phyloP scores from a whole-genome alignment of 30 jellyfish, hydroid and myxozoan species.

The Aurelia aurita complex sp. Pacific region DNA sequence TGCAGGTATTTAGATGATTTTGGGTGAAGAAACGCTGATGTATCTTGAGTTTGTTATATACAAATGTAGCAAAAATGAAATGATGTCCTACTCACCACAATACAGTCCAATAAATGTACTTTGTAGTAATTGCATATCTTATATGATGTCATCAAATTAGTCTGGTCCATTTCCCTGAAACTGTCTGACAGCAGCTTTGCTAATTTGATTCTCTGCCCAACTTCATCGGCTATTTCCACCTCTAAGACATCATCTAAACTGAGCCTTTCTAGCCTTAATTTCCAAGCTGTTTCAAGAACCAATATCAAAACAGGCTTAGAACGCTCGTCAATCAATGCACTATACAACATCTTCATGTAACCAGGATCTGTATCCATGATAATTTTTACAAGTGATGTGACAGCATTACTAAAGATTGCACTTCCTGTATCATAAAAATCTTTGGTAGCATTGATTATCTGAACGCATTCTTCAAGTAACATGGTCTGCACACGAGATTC shows the following conservation, averaged over 20 bases:
- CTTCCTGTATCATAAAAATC: slow-evolving; percentile 41
- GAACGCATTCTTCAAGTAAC: slow-evolving; percentile 64
- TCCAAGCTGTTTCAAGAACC: slow-evolving; percentile 64
- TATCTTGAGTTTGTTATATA: not conserved
- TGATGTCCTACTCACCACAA: slow-evolving; percentile 33
- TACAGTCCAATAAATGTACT: slow-evolving; percentile 62
- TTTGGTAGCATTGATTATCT: slow-evolving; percentile 44
- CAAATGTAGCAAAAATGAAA: not conserved
- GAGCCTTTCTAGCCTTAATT: slow-evolving; percentile 23
- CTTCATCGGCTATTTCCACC: slow-evolving; percentile 15
- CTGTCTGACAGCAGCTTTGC: slow-evolving; percentile 51
- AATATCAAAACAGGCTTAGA: slow-evolving; percentile 37
- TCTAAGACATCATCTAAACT: slow-evolving; percentile 32
- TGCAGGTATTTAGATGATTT: no score
- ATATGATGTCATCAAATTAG: slow-evolving; percentile 43
- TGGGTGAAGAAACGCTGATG: no score
- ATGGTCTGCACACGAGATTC: slow-evolving; percentile 49
- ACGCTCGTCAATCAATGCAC: slow-evolving; percentile 39
- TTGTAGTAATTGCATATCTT: slow-evolving; percentile 63
- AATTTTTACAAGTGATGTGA: slow-evolving; percentile 39
- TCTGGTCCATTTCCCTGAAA: not conserved
- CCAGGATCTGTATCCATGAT: slow-evolving; percentile 30
- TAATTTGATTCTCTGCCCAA: slow-evolving; percentile 18
- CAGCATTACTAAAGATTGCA: slow-evolving; percentile 24
- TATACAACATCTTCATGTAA: slow-evolving; percentile 32